Base-by-base conservation (phyloP, 2,113 vertebrate species). In the Neotoma lepida region DNA sequence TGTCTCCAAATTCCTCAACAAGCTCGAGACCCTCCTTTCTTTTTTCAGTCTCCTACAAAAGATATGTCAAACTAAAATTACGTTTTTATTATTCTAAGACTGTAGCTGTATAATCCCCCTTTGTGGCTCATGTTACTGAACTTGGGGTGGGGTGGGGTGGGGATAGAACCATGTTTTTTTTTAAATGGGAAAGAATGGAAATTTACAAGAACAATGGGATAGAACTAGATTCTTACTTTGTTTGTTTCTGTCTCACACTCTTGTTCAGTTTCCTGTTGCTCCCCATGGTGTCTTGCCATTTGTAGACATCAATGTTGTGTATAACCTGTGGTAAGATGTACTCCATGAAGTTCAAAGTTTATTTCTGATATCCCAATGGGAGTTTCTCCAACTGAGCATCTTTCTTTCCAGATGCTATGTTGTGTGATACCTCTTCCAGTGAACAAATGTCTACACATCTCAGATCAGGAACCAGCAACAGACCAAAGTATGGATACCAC, bases 111-210 rank as follows among this genome's bases (percentile, higher is more conserved):
- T 54, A 81, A 15, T 90, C 28, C 46, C 54, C 41, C 70, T 96
- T 94, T 35, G 24, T 93, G 68, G 56, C 49, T 94, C 86, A 89
- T 89, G 44, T 90, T 94, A 77, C 82, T 91, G 84, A 94, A 56
- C 68, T 89, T 39, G 30, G 39, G 41, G 56, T 4, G 46, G 51
- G 51, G n/a, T n/a, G n/a, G n/a, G n/a, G n/a, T n/a, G n/a, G 66
- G 92, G 61, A 82, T 92, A 93, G 87, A 96, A 86, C 46, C 46
- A 89, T 78, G 56, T 90, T 81, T 95, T 68, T 66, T 77, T 96
- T 76, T 92, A 88, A 77, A 92, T 89, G 71, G 86, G 93, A 82
- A 92, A 88, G 73, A 94, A 70, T 24, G n/a, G 73, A 90, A 88
- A 90, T 68, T 88, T 84, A 49, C 26, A 93, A 66, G 46, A 94